Evolutionary conservation across 2,113 vertebrate species (phyloP), one percentile per base, ranked within the genome.

Genomic region (Aviceda subcristata): DNA sequence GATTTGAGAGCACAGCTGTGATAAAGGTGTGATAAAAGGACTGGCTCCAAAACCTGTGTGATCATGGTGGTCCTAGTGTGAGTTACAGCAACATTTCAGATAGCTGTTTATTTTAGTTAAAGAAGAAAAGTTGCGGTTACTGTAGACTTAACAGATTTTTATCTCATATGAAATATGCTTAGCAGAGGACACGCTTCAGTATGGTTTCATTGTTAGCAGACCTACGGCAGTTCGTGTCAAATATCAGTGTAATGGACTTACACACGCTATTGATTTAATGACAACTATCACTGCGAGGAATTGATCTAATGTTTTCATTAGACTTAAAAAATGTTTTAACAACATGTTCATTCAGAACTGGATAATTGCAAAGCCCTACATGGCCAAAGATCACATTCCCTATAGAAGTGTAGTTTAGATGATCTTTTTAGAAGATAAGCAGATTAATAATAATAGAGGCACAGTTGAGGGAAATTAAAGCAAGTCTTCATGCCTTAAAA

Each of bases 241-340:
- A 95, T 84, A 88, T 96, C 96, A 76, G 95, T 51, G 2, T 85
- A 97, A 95, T 46, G 93, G 95, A 94, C 92, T 96, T 39, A 57
- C 86, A n/a, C 55, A 57, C 57, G 3, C 86, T 96, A 98, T 98
- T 97, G 98, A 98, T 98, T 98, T 98, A 97, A 97, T 98, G 98
- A 98, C 98, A 98, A 66, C 81, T n/a, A 57, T 93, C 94, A 86
- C 96, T 53, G 82, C 38, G 0, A 91, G 86, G 95, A 96, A 97
- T 94, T 85, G 98, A 97, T 96, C 94, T 92, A 94, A 97, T 96
- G 97, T 97, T 98, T 98, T 98, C 97, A 97, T 98, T 96, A 97
- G 95, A 96, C 97, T 96, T 96, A 88, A 96, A 98, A 98, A 97
- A 97, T 79, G 93, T 96, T 95, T 97, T 96, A 98, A 97, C 98